Base-by-base conservation (phyloP, 2,888 invertebrate species). In the Drosophila siamana region DNA sequence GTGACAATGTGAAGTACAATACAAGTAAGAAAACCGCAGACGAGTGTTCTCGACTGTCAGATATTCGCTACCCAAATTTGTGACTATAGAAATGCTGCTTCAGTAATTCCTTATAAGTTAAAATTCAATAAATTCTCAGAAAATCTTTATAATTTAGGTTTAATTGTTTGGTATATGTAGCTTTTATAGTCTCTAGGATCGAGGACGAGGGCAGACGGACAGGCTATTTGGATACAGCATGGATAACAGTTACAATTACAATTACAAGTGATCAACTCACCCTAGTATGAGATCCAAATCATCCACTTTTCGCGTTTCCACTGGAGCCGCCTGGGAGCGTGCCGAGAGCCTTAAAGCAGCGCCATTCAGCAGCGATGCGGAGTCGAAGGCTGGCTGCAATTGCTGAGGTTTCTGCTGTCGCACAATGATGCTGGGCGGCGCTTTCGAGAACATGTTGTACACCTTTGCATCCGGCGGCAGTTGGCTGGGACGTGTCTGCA, bases 231-330 rank as follows among this genome's bases (percentile, higher is more conserved):
- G 9, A 8, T 2, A 33, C 4, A 33, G 2, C n/a, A 33, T n/a
- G 33, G 11, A 11, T n/a, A 33, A 2, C 33, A 4, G 5, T 4
- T 33, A 5, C 0, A 4, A n/a, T 4, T 33, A 5, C 0, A 33
- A 13, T 38, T 15, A 7, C 2, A 15, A 3, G 7, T 38, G 6
- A 26, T 26, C 7, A 3, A 90, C 93, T 91, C 90, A 96, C 96
- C 96, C 96, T 73, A 96, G 92, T 75, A 96, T 95, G 84, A 95
- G 94, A 4, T 95, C 95, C 44, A 84, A 41, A 55, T 88, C 89
- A 24, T 84, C 89, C 0, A 69, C 69, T 33, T 84, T 86, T 24
- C 2, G 61, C 4, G 60, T 11, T 6, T 80, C 78, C 41, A 60
- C 9, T 6, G 67, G 77, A 1, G 36, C 62, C 6, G 56, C 56